Evolutionary conservation across 1,140 invertebrate genomes (phyloP).

Genomic region (Oscheius sp.): DNA sequence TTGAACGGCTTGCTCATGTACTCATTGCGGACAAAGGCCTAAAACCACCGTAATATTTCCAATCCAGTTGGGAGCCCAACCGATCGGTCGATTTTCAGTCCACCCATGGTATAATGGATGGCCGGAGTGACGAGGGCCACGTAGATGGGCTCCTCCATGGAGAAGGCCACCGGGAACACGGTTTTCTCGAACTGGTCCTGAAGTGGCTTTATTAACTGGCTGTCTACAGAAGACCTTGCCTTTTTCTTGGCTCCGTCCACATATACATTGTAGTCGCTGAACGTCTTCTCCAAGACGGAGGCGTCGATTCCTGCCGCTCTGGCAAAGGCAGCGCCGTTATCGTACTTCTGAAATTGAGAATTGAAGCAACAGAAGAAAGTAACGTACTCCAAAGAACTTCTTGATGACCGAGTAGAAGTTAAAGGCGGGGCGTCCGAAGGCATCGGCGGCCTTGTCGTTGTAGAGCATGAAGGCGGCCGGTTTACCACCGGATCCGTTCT

Average conservation of each 20-base stretch:
- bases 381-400: constrained; percentile 51
- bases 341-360: constrained; percentile 43
- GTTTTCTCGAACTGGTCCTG: constrained; percentile 57
- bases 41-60: constrained; percentile 1
- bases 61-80: background rate
- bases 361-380: background rate
- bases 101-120: constrained; percentile 62
- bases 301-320: constrained; percentile 40
- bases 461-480: constrained; percentile 57
- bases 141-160: constrained; percentile 50
- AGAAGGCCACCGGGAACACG: constrained; percentile 42
- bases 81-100: constrained; percentile 55
- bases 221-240: background rate
- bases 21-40: constrained; percentile 52
- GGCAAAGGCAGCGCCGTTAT: constrained; percentile 48
- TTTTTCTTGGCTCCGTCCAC: constrained; percentile 30
- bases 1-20: constrained; percentile 53
- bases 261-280: constrained; percentile 53
- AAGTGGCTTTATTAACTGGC: background rate
- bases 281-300: constrained; percentile 39
- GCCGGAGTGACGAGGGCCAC: constrained; percentile 58
- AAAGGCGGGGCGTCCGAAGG: constrained; percentile 59
- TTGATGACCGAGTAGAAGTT: constrained; percentile 60
- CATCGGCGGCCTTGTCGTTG: constrained; percentile 55
- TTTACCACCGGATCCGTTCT: constrained; percentile 32